A percentile compares a stretch with the other conserved stretches of the same genome.
Evolutionary conservation across 2,797 vertebrate genomes (phyloP).

Genomic region (Oreonectes daqikongensis): DNA sequence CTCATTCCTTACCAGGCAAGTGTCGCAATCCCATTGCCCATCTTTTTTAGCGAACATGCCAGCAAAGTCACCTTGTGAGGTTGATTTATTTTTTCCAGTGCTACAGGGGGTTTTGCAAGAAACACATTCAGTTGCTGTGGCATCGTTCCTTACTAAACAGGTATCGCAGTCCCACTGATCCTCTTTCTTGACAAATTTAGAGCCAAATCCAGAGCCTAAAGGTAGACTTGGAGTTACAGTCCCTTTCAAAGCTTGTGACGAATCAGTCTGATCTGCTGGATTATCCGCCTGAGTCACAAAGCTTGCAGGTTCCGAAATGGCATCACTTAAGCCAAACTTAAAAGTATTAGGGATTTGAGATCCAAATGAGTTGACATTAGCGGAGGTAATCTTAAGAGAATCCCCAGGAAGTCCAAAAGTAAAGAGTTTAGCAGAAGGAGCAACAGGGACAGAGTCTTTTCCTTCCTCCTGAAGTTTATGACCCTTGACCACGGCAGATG

Average conservation of each 20-base stretch:
- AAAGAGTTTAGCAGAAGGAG: slow-evolving; percentile 53
- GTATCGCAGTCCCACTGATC: slow-evolving; percentile 87
- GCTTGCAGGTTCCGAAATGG: slow-evolving; percentile 54
- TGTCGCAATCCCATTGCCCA: slow-evolving; percentile 76
- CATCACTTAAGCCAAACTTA: slow-evolving; percentile 70
- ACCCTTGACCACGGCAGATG: slow-evolving; percentile 6
- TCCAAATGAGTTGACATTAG: slow-evolving; percentile 68
- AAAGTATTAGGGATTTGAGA: slow-evolving; percentile 70
- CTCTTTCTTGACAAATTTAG: slow-evolving; percentile 63
- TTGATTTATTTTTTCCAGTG: slow-evolving; percentile 17
- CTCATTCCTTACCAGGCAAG: slow-evolving; percentile 78
- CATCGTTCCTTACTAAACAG: slow-evolving; percentile 82
- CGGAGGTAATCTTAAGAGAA: slow-evolving; percentile 55
- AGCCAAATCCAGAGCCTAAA: slow-evolving; percentile 57
- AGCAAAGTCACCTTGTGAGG: slow-evolving; percentile 37
- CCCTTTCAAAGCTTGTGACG: slow-evolving; percentile 37
- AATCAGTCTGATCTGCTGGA: slow-evolving; percentile 61
- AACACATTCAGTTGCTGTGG: not conserved
- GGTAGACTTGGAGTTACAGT: slow-evolving; percentile 41
- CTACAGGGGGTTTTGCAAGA: slow-evolving; percentile 66
- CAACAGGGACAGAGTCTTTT: slow-evolving; percentile 58
- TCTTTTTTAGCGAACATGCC: slow-evolving; percentile 71
- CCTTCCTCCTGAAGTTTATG: slow-evolving; percentile 61
- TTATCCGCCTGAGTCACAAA: slow-evolving; percentile 71
- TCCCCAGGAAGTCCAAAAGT: slow-evolving; percentile 66